Base-by-base conservation (phyloP, 2,888 invertebrate genomes). In the Nemotelus nigrinus region DNA sequence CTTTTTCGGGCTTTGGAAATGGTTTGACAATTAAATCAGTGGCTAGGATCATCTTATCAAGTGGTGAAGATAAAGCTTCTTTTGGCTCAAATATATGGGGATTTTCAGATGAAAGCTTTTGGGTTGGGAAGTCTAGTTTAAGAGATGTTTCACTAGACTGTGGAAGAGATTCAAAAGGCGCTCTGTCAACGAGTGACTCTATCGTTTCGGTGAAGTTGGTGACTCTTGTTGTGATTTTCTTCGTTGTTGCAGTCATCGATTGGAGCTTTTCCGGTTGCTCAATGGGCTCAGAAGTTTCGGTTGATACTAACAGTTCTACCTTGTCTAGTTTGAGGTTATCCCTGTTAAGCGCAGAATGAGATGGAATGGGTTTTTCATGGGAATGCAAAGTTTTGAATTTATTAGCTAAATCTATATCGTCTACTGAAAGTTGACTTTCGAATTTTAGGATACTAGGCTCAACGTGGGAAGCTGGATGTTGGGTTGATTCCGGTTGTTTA, bases 131-230 rank as follows among this genome's bases (percentile, higher is more conserved):
- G 25, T 25, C 25, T 25, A 25, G 25, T 25, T 25, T 3, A 25
- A 57, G 10, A 3, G 25, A 25, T 25, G 25, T 25, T 25, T 25
- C 25, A 25, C 25, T 25, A 25, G 25, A 25, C 25, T 25, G 25
- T 25, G 2, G 25, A 25, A 25, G 63, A 63, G 63, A 63, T 43
- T 63, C 63, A 63, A 79, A 77, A 76, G 77, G 63, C 53, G 53
- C 71, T 67, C 80, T 80, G 55, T 53, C 53, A 2, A 77, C 6
- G 55, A 76, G 50, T 55, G 58, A 60, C 44, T 72, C 60, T n/a
- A 70, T 58, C 3, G 7, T 53, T 10, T 6, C 10, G 53, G 10
- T 53, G 6, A 43, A 25, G 3, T 63, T 43, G 8, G 39, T 8
- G 41, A 63, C 3, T 8, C 8, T 41, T 57, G 65, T 77, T 47